These are phyloP conservation scores for Heliconius hortense DNA, from an alignment of 2,888 invertebrate species.

Conservation along the genomic window DNA sequence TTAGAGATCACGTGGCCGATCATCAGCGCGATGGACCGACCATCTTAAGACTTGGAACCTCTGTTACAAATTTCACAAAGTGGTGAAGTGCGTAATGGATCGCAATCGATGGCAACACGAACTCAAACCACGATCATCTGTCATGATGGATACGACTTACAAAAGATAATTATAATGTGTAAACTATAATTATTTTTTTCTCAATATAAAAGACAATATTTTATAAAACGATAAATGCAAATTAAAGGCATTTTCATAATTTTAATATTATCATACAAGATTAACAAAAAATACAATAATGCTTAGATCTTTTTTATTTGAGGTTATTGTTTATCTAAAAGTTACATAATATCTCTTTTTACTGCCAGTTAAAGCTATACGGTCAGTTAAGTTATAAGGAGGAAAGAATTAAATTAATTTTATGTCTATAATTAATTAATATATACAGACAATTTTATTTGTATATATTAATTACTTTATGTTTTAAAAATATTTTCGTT, in stretches of 20 bases:
- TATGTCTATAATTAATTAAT: neutral
- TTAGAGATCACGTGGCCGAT: too few relatives aligned
- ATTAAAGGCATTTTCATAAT: neutral
- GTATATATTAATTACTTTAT: neutral
- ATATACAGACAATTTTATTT: neutral
- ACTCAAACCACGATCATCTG: too few relatives aligned
- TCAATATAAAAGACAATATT: too few relatives aligned
- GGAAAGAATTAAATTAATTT: neutral
- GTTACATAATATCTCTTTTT: neutral
- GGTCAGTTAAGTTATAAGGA: conserved; percentile 5
- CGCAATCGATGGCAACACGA: too few relatives aligned
- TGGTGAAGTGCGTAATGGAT: too few relatives aligned
- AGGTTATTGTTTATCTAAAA: neutral
- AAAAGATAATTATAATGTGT: too few relatives aligned
- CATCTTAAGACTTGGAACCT: too few relatives aligned
- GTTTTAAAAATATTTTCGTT: neutral
- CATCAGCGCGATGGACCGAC: too few relatives aligned
- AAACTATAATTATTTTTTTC: too few relatives aligned
- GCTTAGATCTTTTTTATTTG: neutral
- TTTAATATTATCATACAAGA: neutral
- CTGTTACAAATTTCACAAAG: too few relatives aligned
- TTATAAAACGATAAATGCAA: neutral
- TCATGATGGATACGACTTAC: too few relatives aligned
- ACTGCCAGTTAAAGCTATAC: neutral
- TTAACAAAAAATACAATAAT: neutral